Evolutionary conservation across 2,113 vertebrate species (phyloP), one percentile per base, ranked within the genome.

Genomic region (Hydropotes inermis): DNA sequence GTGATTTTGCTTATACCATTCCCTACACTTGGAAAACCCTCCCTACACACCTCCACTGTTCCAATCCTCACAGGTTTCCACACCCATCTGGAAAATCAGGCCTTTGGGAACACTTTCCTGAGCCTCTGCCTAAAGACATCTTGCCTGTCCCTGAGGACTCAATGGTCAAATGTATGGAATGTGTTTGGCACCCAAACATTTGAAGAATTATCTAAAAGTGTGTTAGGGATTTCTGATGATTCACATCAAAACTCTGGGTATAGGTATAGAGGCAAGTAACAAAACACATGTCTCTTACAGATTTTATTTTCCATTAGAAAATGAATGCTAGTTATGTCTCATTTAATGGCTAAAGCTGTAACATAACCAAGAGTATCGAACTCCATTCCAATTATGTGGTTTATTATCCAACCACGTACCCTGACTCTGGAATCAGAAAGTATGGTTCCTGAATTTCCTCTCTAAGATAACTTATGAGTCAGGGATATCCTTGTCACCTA

Each of bases 251-350:
- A 88, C 30, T 67, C 91, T 93, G n/a, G 78, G 23, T 14, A 89
- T 97, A 52, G 16, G 27, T 15, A 58, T 76, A 23, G 67, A 89
- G 67, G 28, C 28, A 89, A 95, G 27, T 82, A 91, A 95, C n/a
- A 89, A 91, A 92, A 95, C 19, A 74, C 9, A 45, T 86, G 87
- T 84, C 17, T 67, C 91, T 7, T 83, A 50, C 47, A 91, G 88
- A 60, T 76, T 85, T 93, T 87, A 86, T 94, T 93, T 97, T 83
- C 60, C 43, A 70, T 89, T 64, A 88, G 27, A 91, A 95, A 97
- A 89, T 50, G 58, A 98, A 76, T 50, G n/a, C 19, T 84, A 17
- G 33, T 58, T 64, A 36, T 85, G 36, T 55, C 19, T 97, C 70
- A 91, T 16, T 78, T 82, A 87, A 36, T 33, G 54, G 92, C 27